Base-by-base conservation (phyloP, 2,113 vertebrate genomes). In the Lethenteron reissneri region DNA sequence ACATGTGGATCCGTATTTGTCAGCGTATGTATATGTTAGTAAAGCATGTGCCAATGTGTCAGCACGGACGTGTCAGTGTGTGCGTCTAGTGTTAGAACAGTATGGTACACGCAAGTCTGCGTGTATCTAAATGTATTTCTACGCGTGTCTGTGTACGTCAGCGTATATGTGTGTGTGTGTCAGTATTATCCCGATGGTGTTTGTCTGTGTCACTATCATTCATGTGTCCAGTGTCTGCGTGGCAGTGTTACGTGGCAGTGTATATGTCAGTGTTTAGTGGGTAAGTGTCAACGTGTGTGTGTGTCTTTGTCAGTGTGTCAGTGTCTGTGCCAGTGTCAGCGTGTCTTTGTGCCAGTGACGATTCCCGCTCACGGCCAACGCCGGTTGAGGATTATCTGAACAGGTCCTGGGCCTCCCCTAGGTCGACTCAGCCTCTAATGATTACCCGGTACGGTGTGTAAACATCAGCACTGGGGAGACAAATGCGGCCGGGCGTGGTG, bases 131-230 rank as follows among this genome's bases (percentile, higher is more conserved):
- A 17, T 64, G 60, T 64, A 17, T 64, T 14, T 4, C 13, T 64
- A 17, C 17, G 17, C 60, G 13, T 64, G 60, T 64, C 13, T 64
- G 60, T 64, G 60, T 64, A 64, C 21, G 60, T 64, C 14, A 15
- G 60, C 21, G 60, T 64, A 64, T 62, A 62, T 64, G 60, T 64
- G 21, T 64, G 60, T 64, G 21, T 64, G 60, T 64, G 60, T 8
- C 14, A 15, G 60, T 64, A 64, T 64, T 14, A 15, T 14, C 21
- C 14, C 60, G 14, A 15, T 14, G 14, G 21, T 64, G 60, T 64
- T 4, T 64, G 60, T 64, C 14, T 64, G 60, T 64, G 60, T 64
- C 14, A 15, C 14, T 64, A 64, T 64, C 41, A 64, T 64, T 7
- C 60, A 64, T 64, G 60, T 64, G 21, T 64, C 3, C 21, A 64